A percentile compares a stretch with the other conserved stretches of the same genome.
These are phyloP conservation scores for Lagocephalus sceleratus DNA, from an alignment of 2,797 vertebrate genomes.

Conservation along the genomic window DNA sequence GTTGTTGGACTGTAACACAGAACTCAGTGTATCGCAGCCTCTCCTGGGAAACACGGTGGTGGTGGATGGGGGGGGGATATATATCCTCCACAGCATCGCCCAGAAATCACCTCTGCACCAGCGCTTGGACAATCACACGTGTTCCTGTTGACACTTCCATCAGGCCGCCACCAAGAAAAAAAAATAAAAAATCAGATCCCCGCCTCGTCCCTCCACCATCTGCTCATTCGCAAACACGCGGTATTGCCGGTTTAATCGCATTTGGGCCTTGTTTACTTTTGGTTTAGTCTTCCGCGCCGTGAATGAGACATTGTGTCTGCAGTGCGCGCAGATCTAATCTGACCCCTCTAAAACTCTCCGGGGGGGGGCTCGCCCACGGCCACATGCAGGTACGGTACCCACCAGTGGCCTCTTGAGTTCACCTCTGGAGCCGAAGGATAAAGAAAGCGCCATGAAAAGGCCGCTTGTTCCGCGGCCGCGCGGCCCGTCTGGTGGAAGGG, in stretches of 20 bases:
- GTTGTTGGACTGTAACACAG: slow-evolving; percentile 50
- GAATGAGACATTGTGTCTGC: slow-evolving; percentile 72
- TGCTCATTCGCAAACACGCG: slow-evolving; percentile 66
- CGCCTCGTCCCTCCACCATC: slow-evolving; percentile 40
- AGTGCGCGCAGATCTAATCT: slow-evolving; percentile 62
- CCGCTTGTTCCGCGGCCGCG: slow-evolving; percentile 27
- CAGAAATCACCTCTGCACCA: slow-evolving; percentile 26
- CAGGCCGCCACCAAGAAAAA: slow-evolving; percentile 29
- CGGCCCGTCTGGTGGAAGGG: slow-evolving; percentile 21
- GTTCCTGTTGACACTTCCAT: slow-evolving; percentile 46
- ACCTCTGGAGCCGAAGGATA: slow-evolving; percentile 29
- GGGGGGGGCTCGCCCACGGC: slow-evolving; percentile 35
- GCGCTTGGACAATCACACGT: slow-evolving; percentile 31
- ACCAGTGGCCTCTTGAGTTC: slow-evolving; percentile 46
- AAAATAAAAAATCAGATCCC: slow-evolving; percentile 36
- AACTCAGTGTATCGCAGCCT: slow-evolving; percentile 37
- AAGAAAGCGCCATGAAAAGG: slow-evolving; percentile 18
- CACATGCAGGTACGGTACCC: slow-evolving; percentile 60
- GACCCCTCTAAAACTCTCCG: slow-evolving; percentile 41
- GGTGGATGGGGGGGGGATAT: too few species aligned
- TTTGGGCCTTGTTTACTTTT: slow-evolving; percentile 72
- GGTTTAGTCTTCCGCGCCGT: slow-evolving; percentile 52
- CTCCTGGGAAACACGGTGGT: slow-evolving; percentile 30
- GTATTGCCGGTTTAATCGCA: slow-evolving; percentile 68
- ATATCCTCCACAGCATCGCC: slow-evolving; percentile 38